Conservation (phyloP, 2,797 vertebrate species). For the Acrossocheilus wenchowensis region DNA sequence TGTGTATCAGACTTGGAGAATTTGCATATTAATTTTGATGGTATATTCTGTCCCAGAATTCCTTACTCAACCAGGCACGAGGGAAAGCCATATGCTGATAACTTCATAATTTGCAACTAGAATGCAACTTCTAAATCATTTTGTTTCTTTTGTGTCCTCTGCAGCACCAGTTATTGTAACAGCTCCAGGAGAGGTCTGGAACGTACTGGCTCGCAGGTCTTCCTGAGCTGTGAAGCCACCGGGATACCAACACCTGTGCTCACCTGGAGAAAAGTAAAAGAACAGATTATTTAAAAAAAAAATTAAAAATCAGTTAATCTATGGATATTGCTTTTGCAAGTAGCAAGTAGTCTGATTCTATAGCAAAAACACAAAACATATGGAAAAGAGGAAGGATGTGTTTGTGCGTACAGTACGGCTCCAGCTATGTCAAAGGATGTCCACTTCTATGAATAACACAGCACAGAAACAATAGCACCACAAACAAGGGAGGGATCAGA, state of each 20-base stretch:
- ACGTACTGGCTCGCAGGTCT: constrained; percentile 91
- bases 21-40: no score
- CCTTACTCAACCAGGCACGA: not conserved
- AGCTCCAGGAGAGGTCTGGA: constrained; percentile 88
- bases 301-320: not conserved
- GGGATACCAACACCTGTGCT: constrained; percentile 92
- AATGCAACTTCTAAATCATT: not conserved
- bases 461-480: constrained; percentile 51
- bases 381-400: constrained; percentile 33
- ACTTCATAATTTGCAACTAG: not conserved
- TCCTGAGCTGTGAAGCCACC: constrained; percentile 90
- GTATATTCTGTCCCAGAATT: not conserved
- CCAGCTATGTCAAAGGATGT: constrained; percentile 41
- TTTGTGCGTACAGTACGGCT: constrained; percentile 16
- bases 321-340: not conserved
- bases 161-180: constrained; percentile 89
- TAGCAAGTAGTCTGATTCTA: not conserved
- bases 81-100: not conserved
- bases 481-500: constrained; percentile 16
- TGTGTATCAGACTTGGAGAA: no score
- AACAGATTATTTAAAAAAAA: not conserved
- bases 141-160: not conserved
- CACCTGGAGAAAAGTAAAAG: constrained; percentile 89
- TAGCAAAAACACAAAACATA: not conserved
- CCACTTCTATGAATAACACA: constrained; percentile 37